Conservation (phyloP, 2,113 vertebrate genomes). For the Morone saxatilis region DNA sequence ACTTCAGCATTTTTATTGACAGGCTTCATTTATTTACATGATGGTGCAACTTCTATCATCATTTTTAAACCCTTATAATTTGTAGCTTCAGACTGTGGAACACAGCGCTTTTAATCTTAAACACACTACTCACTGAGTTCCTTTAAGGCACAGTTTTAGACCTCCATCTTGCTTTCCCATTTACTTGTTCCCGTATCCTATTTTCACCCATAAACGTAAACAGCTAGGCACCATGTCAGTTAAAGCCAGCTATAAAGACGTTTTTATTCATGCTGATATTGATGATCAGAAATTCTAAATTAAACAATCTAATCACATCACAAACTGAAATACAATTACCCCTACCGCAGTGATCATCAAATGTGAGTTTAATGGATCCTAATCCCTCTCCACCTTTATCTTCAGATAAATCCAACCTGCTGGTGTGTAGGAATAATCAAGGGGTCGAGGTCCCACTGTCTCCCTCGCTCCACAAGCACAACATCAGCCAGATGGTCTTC, state of each 20-base stretch:
- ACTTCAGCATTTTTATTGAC: background rate
- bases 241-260: background rate
- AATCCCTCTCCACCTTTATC: background rate
- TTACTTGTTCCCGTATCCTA: background rate
- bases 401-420: slow-evolving; percentile 95
- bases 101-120: background rate
- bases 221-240: background rate
- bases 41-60: too few relatives aligned
- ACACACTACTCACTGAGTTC: background rate
- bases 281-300: background rate
- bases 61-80: background rate
- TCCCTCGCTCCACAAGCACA: slow-evolving; percentile 89
- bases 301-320: background rate
- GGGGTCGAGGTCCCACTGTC: slow-evolving; percentile 87
- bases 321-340: too few relatives aligned
- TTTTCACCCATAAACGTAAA: background rate
- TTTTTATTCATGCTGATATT: background rate
- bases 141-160: background rate
- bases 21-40: background rate
- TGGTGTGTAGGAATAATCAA: slow-evolving; percentile 92
- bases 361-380: background rate
- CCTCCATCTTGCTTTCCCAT: background rate
- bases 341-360: background rate
- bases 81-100: background rate
- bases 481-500: slow-evolving; percentile 97